Evolutionary conservation across 1,140 invertebrate genomes (phyloP).

Genomic region (Maniola jurtina): DNA sequence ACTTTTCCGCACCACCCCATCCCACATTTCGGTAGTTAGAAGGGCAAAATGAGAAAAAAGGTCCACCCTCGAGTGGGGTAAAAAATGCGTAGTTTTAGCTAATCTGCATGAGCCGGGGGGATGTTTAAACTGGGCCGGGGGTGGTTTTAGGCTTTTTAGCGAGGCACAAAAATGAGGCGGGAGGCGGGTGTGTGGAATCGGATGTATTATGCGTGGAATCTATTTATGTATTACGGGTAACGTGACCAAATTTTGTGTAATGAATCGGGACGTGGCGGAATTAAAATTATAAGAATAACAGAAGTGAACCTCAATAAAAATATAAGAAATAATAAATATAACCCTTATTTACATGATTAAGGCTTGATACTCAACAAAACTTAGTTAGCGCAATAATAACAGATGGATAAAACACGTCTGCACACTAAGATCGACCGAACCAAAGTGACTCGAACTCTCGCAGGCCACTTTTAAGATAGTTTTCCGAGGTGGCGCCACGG

Average conservation of each 20-base stretch:
- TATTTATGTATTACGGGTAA: slow-evolving; percentile 65
- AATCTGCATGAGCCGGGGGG: slow-evolving; percentile 72
- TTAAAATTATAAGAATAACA: no score
- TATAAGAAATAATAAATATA: no score
- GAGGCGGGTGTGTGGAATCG: slow-evolving; percentile 58
- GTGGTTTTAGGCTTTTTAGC: slow-evolving; percentile 73
- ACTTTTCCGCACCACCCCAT: slow-evolving; percentile 51
- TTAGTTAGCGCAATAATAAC: no score
- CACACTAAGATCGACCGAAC: no score
- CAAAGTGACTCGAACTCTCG: no score
- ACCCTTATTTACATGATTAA: no score
- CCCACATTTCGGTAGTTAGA: slow-evolving; percentile 75
- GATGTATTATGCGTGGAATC: slow-evolving; percentile 71
- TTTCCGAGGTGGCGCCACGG: no score
- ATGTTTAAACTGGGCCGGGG: slow-evolving; percentile 67
- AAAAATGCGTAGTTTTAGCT: slow-evolving; percentile 81
- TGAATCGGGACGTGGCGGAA: slow-evolving; percentile 23
- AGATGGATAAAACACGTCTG: no score
- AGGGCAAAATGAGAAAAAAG: slow-evolving; percentile 59
- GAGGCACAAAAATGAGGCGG: slow-evolving; percentile 67
- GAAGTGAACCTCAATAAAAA: no score
- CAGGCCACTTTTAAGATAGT: no score
- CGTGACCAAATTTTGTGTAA: slow-evolving; percentile 34
- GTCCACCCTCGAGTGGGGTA: slow-evolving; percentile 61
- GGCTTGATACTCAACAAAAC: no score